Evolutionary conservation across 2,888 invertebrate species (phyloP), one percentile per base, ranked within the genome.

Genomic region (Spisula subtruncata): DNA sequence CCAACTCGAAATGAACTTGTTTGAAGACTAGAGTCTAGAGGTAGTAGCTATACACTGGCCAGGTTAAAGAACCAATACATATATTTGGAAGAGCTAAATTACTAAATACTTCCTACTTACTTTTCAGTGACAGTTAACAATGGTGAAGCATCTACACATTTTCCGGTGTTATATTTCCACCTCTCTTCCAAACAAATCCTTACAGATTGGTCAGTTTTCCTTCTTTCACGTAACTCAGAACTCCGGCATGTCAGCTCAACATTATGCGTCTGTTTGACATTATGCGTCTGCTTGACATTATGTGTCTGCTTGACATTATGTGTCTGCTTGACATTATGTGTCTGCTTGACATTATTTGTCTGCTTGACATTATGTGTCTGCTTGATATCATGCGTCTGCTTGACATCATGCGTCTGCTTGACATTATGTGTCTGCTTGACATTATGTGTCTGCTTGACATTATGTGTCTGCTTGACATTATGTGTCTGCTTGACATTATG

Each of bases 101-200:
- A n/a, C n/a, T n/a, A n/a, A n/a, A n/a, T n/a, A n/a, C n/a, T 48
- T 54, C 1, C 14, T 54, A 83, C 86, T 87, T 88, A 95, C 95
- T 93, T 91, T 48, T 66, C 10, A 29, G n/a, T 51, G 41, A 92
- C 80, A 0, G 94, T 94, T 60, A 96, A 56, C 66, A 96, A 89
- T 41, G 98, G 98, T 20, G 98, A 97, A 14, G 98, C 98, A 97
- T 99, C 98, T 16, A 99, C 98, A 97, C 99, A 99, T 97, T 98
- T 98, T 71, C 97, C 97, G 84, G 98, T 97, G 96, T 98, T 97
- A 96, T 97, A 97, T 92, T 97, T 97, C 98, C 98, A 97, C 5
- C 46, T 32, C 48, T 88, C 56, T 81, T 87, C 83, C 46, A 93
- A 10, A 18, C 29, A 8, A 20, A 75, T 48, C 10, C 32, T 71